phyloP scores from a whole-genome alignment of 2,113 vertebrate species.

The Furnarius figulus region DNA sequence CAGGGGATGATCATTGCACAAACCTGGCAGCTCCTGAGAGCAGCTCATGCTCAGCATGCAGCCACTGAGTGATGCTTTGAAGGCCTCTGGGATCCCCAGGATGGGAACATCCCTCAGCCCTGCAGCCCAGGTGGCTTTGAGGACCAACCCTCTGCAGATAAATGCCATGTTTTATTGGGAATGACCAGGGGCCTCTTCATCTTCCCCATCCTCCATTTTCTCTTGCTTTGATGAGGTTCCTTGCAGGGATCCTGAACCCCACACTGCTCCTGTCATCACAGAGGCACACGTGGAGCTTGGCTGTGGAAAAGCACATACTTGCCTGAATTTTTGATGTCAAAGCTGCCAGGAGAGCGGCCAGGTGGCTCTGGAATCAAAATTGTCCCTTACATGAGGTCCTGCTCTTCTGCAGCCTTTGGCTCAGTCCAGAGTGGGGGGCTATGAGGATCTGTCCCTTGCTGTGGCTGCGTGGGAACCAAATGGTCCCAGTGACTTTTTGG shows the following conservation, averaged over 20 bases:
- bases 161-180: background rate
- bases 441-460: accelerated
- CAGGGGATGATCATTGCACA: accelerated
- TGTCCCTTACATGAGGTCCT: background rate
- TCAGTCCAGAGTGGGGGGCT: background rate
- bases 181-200: background rate
- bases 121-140: background rate
- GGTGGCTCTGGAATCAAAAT: background rate
- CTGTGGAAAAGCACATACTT: background rate
- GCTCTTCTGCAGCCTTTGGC: background rate
- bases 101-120: background rate
- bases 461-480: accelerated
- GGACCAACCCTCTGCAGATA: background rate
- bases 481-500: accelerated
- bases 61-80: background rate
- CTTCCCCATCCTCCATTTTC: background rate
- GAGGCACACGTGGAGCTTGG: background rate
- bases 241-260: background rate
- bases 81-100: background rate
- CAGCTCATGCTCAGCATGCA: background rate
- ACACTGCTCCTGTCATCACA: background rate
- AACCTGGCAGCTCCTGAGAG: background rate
- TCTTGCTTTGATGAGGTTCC: background rate
- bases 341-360: background rate
- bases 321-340: background rate